Conservation (phyloP, 2,113 vertebrate genomes). For the Eudyptes chrysolophus region DNA sequence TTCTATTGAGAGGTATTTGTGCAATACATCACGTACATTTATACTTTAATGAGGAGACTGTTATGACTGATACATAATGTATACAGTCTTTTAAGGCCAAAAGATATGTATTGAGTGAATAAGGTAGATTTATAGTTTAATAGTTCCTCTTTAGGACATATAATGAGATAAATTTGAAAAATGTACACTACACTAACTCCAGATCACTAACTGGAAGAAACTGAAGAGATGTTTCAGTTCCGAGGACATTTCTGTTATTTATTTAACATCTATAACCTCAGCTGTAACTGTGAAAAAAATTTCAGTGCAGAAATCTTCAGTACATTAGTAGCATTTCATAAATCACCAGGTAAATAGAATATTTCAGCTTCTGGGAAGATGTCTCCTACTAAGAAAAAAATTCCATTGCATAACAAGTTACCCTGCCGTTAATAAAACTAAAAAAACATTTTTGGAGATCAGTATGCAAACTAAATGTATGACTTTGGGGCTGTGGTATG, state of each 20-base stretch:
- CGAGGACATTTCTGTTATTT: neutral
- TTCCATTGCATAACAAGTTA: neutral
- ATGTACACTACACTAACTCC: neutral
- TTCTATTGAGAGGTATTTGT: neutral
- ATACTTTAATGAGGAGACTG: neutral
- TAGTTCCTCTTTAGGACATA: neutral
- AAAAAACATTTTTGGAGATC: neutral
- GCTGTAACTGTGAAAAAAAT: neutral
- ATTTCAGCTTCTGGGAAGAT: neutral
- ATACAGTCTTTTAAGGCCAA: neutral
- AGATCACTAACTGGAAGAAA: neutral
- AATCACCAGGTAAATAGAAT: neutral
- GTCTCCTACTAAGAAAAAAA: neutral
- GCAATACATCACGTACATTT: neutral
- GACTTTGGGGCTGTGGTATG: neutral
- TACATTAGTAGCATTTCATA: neutral
- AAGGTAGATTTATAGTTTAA: neutral
- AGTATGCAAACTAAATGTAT: neutral
- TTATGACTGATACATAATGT: neutral
- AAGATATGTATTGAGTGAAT: neutral
- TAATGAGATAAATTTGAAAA: neutral
- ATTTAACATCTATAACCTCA: neutral
- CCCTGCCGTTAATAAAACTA: neutral
- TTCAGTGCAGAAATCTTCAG: neutral
- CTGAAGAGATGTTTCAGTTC: neutral